Evolutionary conservation across 2,888 invertebrate genomes (phyloP), one percentile per base, ranked within the genome.

Genomic region (Parnassius mnemosyne): DNA sequence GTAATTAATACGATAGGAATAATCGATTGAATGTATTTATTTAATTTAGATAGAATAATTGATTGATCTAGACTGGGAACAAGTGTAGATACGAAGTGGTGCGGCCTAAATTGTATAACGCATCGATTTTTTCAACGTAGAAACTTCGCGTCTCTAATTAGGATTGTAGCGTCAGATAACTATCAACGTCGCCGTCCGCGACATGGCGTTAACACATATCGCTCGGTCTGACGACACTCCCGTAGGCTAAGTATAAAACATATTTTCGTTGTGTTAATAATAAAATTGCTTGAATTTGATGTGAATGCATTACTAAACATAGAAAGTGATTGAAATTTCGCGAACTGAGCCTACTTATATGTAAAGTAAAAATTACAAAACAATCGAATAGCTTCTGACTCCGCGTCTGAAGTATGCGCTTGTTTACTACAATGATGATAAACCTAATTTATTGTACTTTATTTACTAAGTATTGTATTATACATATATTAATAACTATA

Each of bases 1-100:
- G 89, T 90, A 89, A 85, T 81, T 82, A 84, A 74, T 83, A 83
- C 71, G 77, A 71, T 83, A 74, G 78, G 77, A 73, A 81, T 77
- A 79, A 83, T 84, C 79, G 78, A 81, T 78, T 87, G 80, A 83
- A 82, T 85, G 83, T 89, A 89, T 89, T 89, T 88, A 89, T 89
- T 89, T 75, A 83, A 80, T 79, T 83, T 88, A 88, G 86, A 83
- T 89, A 89, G 87, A 80, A 76, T 83, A 87, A 86, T 85, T 80
- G 82, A 87, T 84, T 80, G 85, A 81, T 85, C 77, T 84, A 78
- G 88, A 87, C 83, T 87, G 90, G 89, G 90, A 90, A 79, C 89
- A 89, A 89, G 79, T 74, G 80, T 85, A 84, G 81, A 81, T 81
- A 80, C 76, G 76, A 79, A 81, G 78, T 79, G 80, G 77, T 80